Evolutionary conservation across 2,888 invertebrate genomes (phyloP).

Genomic region (Acanthosoma haemorrhoidale): DNA sequence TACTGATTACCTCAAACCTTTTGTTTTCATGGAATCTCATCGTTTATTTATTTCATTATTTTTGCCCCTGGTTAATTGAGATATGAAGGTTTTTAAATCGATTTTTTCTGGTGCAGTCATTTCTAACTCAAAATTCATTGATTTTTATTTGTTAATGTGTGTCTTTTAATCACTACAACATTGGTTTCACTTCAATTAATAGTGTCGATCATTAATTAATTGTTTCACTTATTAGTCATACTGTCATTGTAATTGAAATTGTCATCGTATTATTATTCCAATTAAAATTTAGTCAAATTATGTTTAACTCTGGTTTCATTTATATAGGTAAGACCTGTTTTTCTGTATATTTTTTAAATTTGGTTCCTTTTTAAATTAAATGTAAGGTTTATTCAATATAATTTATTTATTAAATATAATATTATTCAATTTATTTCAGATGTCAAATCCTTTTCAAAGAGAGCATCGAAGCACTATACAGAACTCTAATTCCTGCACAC

Average conservation of each 20-base stretch:
- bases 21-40: neutral
- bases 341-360: too few species aligned
- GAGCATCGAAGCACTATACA: conserved; percentile 6
- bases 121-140: neutral
- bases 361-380: too few species aligned
- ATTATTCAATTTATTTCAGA: neutral
- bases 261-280: too few species aligned
- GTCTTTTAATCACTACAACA: too few species aligned
- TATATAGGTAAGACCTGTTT: too few species aligned
- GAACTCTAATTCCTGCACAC: neutral
- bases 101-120: neutral
- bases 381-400: neutral
- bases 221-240: too few species aligned
- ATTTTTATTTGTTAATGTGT: neutral
- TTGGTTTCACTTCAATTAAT: too few species aligned
- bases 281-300: too few species aligned
- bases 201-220: too few species aligned
- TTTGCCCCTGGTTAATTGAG: neutral
- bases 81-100: neutral
- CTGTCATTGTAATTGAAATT: too few species aligned
- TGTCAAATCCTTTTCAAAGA: conserved; percentile 18
- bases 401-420: neutral
- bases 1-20: neutral
- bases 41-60: neutral
- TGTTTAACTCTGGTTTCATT: too few species aligned